Percentiles rank a stretch among this genome's conserved stretches.
Conservation (phyloP, 2,888 invertebrate genomes). For the Aelia acuminata region DNA sequence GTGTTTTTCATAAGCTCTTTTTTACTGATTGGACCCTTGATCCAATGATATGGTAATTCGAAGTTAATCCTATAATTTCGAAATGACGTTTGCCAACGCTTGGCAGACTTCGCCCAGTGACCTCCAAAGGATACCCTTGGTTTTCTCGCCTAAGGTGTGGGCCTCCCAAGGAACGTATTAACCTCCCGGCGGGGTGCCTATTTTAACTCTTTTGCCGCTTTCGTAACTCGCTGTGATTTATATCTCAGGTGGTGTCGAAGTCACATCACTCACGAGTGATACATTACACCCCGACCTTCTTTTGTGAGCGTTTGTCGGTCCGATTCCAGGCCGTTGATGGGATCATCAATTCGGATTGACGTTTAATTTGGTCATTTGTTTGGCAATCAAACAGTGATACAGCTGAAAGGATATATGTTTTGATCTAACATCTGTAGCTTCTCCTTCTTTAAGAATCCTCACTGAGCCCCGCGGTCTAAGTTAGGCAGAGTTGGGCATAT, state of each 20-base stretch:
- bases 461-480: no score
- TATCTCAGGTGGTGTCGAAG: conserved; percentile 38
- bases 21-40: background rate
- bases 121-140: conserved; percentile 15
- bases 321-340: background rate
- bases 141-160: conserved; percentile 53
- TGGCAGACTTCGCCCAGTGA: background rate
- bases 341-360: conserved; percentile 4
- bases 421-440: background rate
- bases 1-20: background rate
- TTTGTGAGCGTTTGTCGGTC: background rate
- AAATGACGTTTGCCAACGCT: background rate
- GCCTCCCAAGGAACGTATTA: conserved; percentile 56
- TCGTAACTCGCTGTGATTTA: background rate
- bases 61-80: background rate
- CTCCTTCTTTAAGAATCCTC: no score
- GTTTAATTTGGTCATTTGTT: conserved; percentile 11
- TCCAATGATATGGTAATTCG: background rate
- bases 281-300: background rate
- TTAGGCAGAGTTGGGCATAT: no score
- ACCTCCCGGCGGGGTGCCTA: conserved; percentile 1
- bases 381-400: background rate
- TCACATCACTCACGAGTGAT: conserved; percentile 33
- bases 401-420: background rate
- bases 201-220: conserved; percentile 3